These are phyloP conservation scores for Salmo trutta DNA, from an alignment of 2,797 vertebrate species.

Conservation along the genomic window DNA sequence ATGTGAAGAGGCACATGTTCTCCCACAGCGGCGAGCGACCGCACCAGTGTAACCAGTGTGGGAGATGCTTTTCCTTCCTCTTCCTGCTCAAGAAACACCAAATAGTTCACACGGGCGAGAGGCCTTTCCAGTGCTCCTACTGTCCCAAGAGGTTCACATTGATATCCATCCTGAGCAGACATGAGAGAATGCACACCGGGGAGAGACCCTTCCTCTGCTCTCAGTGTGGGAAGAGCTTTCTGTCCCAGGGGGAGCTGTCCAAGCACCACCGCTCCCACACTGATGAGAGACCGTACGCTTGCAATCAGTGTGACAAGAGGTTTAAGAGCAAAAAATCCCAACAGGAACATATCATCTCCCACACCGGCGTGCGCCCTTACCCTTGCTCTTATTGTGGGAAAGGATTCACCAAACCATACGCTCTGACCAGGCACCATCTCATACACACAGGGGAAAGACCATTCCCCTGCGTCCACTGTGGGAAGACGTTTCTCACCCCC, in stretches of 20 bases:
- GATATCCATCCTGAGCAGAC: constrained; percentile 71
- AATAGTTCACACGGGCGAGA: constrained; percentile 71
- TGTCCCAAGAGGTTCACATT: constrained; percentile 77
- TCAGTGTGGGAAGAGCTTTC: constrained; percentile 77
- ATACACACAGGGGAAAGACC: constrained; percentile 87
- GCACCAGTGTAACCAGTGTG: constrained; percentile 70
- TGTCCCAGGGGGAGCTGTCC: constrained; percentile 76
- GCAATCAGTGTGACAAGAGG: constrained; percentile 70
- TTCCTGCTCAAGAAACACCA: constrained; percentile 75
- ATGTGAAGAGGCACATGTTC: constrained; percentile 73
- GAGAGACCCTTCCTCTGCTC: constrained; percentile 81
- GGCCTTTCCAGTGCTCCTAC: constrained; percentile 74
- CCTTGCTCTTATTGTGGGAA: constrained; percentile 82
- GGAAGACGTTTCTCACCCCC: constrained; percentile 85
- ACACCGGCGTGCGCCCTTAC: constrained; percentile 81
- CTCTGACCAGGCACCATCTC: constrained; percentile 84
- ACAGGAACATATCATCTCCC: constrained; percentile 79
- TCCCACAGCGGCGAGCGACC: constrained; percentile 76
- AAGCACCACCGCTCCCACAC: constrained; percentile 75
- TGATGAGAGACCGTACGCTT: constrained; percentile 72
- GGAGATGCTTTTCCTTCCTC: constrained; percentile 68
- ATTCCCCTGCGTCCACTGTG: constrained; percentile 82
- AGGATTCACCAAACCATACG: constrained; percentile 84
- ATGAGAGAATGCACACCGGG: constrained; percentile 80
- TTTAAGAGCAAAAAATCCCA: constrained; percentile 79